Evolutionary conservation across 1,140 invertebrate genomes (phyloP), one percentile per base, ranked within the genome.

Genomic region (Cotesia glomerata): DNA sequence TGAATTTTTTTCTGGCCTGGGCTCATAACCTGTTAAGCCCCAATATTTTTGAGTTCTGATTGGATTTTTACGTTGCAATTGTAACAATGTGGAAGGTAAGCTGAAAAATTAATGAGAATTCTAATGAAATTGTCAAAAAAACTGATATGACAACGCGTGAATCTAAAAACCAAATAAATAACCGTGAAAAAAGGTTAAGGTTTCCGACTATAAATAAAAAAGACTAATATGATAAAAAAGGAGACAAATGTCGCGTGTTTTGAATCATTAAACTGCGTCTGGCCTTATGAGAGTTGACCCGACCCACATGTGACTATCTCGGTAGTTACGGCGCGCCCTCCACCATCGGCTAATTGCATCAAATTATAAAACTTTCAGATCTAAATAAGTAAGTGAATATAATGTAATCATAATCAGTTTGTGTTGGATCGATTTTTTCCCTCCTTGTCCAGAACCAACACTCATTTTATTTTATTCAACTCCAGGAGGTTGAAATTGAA

Each of bases 221-320:
- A 9, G 39, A 45, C 26, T 9, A 45, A 45, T 45, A 36, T 14
- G 4, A 8, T 36, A 11, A 14, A 64, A 36, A 64, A 39, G 11
- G n/a, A 16, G 5, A 14, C n/a, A 16, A 54, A 54, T 65, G 39
- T 65, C 63, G 63, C 63, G 63, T 65, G 63, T 65, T 49, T 16
- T 16, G 36, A 36, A 69, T 49, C 63, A 69, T 66, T 62, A 52
- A 76, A 73, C 69, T 73, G 73, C 56, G 58, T 45, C 69, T 56
- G 72, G 78, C 61, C 72, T 59, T 76, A 77, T 77, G 59, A 74
- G 74, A 63, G 69, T 67, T 76, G 39, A 63, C 75, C 66, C 75
- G 78, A 79, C 79, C 78, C 73, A 79, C 78, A 80, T 79, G 79
- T 75, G 78, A 78, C 77, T 79, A 79, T 79, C 78, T 78, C 76